Evolutionary conservation across 2,888 invertebrate genomes (phyloP).

Genomic region (Bruchidius siliquastri): DNA sequence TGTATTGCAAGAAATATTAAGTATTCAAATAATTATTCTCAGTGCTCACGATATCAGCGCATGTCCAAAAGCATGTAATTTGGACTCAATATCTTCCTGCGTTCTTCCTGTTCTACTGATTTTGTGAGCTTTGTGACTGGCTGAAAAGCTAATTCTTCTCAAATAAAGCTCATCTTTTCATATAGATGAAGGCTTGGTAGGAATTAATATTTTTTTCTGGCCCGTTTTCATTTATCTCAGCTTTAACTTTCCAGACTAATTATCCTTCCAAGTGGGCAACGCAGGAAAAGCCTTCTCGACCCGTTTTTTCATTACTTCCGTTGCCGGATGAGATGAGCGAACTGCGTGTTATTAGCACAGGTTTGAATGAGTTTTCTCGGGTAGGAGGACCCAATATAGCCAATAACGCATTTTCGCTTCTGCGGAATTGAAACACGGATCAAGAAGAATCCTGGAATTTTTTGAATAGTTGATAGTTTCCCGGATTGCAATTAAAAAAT

Average conservation of each 20-base stretch:
- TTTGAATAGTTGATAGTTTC: too few species aligned
- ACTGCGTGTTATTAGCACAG: background rate
- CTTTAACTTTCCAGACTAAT: background rate
- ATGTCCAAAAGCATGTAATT: too few species aligned
- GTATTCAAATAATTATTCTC: too few species aligned
- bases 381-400: background rate
- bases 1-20: too few species aligned
- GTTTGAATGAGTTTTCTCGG: background rate
- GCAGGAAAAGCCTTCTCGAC: background rate
- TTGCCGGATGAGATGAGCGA: background rate
- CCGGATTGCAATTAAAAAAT: too few species aligned
- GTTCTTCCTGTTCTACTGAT: too few species aligned
- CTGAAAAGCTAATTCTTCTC: background rate
- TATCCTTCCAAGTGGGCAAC: background rate
- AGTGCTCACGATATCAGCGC: too few species aligned
- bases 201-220: background rate
- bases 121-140: too few species aligned
- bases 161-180: background rate
- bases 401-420: background rate
- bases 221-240: background rate
- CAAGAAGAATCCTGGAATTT: too few species aligned
- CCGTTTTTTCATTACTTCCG: background rate
- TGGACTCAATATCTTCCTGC: too few species aligned
- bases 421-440: too few species aligned
- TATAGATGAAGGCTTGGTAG: background rate